Evolutionary conservation across 2,888 invertebrate genomes (phyloP), one percentile per base, ranked within the genome.

Genomic region (Hypena proboscidalis): DNA sequence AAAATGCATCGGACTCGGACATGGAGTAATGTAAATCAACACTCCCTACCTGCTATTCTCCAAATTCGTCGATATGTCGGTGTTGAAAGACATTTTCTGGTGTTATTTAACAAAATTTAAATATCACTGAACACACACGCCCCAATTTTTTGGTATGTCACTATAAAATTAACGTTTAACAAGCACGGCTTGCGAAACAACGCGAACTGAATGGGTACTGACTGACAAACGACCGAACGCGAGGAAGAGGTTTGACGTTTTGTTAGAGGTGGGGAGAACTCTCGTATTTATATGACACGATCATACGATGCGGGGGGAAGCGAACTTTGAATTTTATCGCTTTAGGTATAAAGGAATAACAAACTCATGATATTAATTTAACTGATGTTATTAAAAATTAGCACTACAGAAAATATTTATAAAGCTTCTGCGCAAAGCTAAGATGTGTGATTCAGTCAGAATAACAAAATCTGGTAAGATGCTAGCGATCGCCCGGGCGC

Each of bases 91-190:
- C 90, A 90, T 90, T 75, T 86, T 88, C 85, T 80, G 61, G 87
- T 85, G 85, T 79, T 88, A 87, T 89, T 88, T 87, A 86, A 74
- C 71, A 51, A 58, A 52, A 59, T 71, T 67, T 85, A 86, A 87
- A 87, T 89, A 88, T 85, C 90, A 90, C 90, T 88, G 85, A 89
- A 87, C 88, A 88, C 87, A 86, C 86, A 86, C 84, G 81, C 72
- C 73, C 72, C 67, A 70, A 72, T 75, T 78, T n/a, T 77, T 72
- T 73, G 64, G 73, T 68, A 74, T 78, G 73, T 77, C 83, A 83
- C 87, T 82, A 72, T 68, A 71, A 74, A 74, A 73, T 76, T 80
- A 77, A 82, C 80, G 77, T 80, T 83, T 69, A 17, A 66, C 61
- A 70, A 70, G 67, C 71, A 58, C 74, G 76, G 72, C 75, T 85